phyloP scores from a whole-genome alignment of 2,797 vertebrate species.

The Coccyzus lansbergi region DNA sequence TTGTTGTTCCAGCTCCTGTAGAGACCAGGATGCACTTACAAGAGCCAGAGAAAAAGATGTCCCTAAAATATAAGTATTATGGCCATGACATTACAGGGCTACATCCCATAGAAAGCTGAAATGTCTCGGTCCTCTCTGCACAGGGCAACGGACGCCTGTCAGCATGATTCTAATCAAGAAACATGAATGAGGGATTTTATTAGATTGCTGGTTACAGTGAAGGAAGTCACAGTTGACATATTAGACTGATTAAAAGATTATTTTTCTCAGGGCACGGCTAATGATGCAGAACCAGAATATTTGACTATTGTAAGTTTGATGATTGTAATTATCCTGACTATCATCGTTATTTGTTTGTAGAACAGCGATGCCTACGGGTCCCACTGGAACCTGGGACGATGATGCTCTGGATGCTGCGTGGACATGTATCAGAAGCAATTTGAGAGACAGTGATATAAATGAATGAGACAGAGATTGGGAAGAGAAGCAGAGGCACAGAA shows the following conservation, averaged over 20 bases:
- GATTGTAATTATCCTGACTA: neutral
- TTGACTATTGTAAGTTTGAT: no score
- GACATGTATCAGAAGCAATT: neutral
- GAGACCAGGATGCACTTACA: neutral
- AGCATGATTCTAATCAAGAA: neutral
- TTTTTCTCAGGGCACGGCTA: neutral
- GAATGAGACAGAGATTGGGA: neutral
- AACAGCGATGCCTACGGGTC: neutral
- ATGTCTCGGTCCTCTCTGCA: neutral
- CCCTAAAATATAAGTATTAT: no score
- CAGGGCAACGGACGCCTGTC: neutral
- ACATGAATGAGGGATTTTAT: neutral
- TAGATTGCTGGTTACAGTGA: neutral
- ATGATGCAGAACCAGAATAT: neutral
- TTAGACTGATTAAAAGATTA: neutral
- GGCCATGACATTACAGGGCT: neutral
- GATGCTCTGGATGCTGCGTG: rapidly evolving
- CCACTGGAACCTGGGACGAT: neutral
- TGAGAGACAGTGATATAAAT: neutral
- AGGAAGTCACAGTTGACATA: neutral
- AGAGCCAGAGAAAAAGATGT: neutral
- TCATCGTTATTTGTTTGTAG: neutral
- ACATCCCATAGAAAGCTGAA: neutral
- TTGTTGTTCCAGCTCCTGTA: neutral
- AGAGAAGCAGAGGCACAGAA: neutral